Evolutionary conservation across 2,797 vertebrate genomes (phyloP).

Genomic region (Gila robusta): DNA sequence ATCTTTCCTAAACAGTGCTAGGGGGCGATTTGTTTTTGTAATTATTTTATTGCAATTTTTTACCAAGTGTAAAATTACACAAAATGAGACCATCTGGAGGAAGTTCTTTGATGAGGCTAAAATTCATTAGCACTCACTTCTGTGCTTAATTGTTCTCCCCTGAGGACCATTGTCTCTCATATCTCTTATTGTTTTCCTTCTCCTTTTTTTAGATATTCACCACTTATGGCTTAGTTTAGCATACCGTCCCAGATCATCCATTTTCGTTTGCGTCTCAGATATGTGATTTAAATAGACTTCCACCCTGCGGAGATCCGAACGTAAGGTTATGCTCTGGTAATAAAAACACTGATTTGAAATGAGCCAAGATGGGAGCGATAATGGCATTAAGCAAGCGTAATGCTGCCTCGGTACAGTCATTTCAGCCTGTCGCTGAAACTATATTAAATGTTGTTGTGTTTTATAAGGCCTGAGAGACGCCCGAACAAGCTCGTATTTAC

Average conservation of each 20-base stretch:
- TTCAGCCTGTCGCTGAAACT: conserved; percentile 18
- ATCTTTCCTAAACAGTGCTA: conserved; percentile 4
- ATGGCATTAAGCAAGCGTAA: conserved; percentile 44
- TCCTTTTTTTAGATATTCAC: not conserved
- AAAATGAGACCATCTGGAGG: conserved; percentile 30
- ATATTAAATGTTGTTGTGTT: conserved; percentile 47
- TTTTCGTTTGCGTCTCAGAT: conserved; percentile 1
- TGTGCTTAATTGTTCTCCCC: conserved; percentile 17
- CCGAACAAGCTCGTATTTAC: conserved; percentile 23
- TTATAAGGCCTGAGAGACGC: conserved; percentile 7
- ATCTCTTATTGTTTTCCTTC: not conserved
- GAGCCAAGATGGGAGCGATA: conserved; percentile 23
- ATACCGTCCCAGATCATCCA: not conserved
- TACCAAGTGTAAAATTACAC: conserved; percentile 17
- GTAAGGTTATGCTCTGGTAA: conserved; percentile 1
- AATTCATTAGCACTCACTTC: conserved; percentile 13
- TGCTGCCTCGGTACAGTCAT: conserved; percentile 4
- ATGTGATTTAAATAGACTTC: conserved; percentile 33
- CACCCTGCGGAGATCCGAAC: conserved; percentile 8
- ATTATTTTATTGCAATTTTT: not conserved
- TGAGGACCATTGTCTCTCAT: conserved; percentile 16
- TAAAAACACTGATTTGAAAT: conserved; percentile 39
- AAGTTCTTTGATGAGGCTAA: conserved; percentile 33
- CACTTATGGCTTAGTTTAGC: not conserved
- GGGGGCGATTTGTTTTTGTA: not conserved